Percentiles rank a stretch among this genome's conserved stretches.
Evolutionary conservation across 30 jellyfish, hydroid and myxozoan species (phyloP).

Genomic region (Rhopilema esculentum): DNA sequence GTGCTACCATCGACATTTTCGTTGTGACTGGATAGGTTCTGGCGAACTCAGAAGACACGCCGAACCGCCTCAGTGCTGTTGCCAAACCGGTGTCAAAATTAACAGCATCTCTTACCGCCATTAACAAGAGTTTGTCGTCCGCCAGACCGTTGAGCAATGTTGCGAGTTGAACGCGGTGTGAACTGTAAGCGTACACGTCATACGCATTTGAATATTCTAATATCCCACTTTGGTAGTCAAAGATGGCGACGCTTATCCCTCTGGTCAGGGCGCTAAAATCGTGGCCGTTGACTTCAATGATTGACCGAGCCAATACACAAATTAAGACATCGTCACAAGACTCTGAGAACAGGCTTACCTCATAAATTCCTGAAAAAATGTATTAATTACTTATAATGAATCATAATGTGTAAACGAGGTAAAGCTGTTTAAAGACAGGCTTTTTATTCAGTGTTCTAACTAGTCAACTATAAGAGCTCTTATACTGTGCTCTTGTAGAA

Average conservation of each 20-base stretch:
- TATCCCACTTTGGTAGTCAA: slow-evolving; percentile 30
- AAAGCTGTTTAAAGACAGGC: too few relatives aligned
- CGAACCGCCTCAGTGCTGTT: slow-evolving; percentile 5
- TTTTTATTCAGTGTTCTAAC: too few relatives aligned
- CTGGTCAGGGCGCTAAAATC: not conserved
- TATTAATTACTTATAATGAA: not conserved
- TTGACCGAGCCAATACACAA: not conserved
- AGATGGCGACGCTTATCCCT: slow-evolving; percentile 24
- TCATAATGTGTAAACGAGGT: too few relatives aligned
- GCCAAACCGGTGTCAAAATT: not conserved
- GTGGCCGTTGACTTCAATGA: slow-evolving; percentile 5
- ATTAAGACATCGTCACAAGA: not conserved
- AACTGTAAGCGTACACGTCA: not conserved
- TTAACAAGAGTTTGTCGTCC: slow-evolving; percentile 5
- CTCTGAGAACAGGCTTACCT: not conserved
- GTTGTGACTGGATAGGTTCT: not conserved
- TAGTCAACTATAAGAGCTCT: too few relatives aligned
- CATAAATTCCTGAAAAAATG: not conserved
- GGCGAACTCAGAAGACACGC: slow-evolving; percentile 31
- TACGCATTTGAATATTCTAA: not conserved
- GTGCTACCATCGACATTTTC: not conserved
- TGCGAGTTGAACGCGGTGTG: not conserved
- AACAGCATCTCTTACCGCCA: not conserved
- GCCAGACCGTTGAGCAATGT: not conserved
- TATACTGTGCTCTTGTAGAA: too few relatives aligned